Conservation (phyloP, 2,797 vertebrate species). For the Gambelia wislizenii region DNA sequence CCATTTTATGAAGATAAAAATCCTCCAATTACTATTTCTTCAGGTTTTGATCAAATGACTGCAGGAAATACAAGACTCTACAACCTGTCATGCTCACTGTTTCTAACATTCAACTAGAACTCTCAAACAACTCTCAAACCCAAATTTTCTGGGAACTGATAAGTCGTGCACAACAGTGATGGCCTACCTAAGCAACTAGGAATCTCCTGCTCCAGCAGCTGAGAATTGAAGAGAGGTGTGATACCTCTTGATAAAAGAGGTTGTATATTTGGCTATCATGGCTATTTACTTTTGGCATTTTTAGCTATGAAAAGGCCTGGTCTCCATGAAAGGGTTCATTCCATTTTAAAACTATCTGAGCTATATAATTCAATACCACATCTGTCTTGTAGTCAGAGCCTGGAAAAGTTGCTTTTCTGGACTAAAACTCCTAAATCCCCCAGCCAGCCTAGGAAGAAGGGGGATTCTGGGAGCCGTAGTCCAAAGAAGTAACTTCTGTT, state of each 20-base stretch:
- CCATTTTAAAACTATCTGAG: background rate
- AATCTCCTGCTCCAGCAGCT: background rate
- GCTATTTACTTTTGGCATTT: background rate
- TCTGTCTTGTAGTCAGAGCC: background rate
- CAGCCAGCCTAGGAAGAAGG: no score
- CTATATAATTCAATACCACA: background rate
- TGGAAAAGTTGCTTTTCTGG: no score
- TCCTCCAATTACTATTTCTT: background rate
- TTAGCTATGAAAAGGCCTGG: background rate
- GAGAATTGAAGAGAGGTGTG: background rate
- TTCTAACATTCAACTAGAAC: background rate
- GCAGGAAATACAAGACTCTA: background rate
- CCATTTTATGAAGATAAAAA: background rate
- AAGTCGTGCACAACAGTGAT: background rate
- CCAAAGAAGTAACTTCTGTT: no score
- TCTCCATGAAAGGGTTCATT: background rate
- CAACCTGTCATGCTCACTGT: background rate
- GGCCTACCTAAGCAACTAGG: no score
- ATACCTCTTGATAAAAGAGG: background rate
- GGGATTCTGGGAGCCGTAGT: no score
- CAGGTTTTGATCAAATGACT: background rate
- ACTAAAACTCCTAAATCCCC: no score
- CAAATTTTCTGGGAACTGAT: background rate
- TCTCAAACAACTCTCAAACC: background rate
- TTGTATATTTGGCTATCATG: background rate